These are phyloP conservation scores for Epizoanthus ramosus DNA, from an alignment of 92 coral and sea anemone genomes.

Conservation along the genomic window DNA sequence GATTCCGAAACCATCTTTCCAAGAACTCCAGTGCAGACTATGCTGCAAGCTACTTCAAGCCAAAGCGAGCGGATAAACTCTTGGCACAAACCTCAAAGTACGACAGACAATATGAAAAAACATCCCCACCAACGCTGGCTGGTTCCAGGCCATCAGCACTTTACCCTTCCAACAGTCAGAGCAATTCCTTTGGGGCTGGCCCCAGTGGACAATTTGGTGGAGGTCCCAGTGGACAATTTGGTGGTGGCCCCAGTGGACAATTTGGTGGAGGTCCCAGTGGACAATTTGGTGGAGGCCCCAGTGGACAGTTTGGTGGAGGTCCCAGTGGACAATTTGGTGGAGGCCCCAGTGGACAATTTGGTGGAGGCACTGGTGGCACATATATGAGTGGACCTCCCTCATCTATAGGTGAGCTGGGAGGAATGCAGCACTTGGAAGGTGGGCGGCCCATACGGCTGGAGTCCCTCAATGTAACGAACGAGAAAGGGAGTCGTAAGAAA, in stretches of 20 bases:
- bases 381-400: conserved; percentile 13
- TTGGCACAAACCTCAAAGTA: conserved; percentile 72
- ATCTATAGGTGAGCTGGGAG: conserved; percentile 25
- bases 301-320: conserved; percentile 2
- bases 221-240: conserved; percentile 19
- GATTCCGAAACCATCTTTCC: conserved; percentile 78
- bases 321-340: conserved; percentile 17
- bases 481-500: conserved; percentile 79
- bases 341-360: conserved; percentile 20
- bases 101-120: conserved; percentile 65
- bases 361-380: conserved; percentile 8
- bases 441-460: conserved; percentile 88
- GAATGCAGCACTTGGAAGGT: conserved; percentile 35
- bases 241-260: conserved; percentile 9
- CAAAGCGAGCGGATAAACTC: conserved; percentile 89
- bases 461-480: conserved; percentile 76
- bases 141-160: conserved; percentile 45
- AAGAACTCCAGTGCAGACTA: conserved; percentile 72
- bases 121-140: conserved; percentile 57
- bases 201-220: conserved; percentile 26
- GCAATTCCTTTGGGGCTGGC: conserved; percentile 15
- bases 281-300: conserved; percentile 17
- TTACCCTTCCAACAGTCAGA: conserved; percentile 23
- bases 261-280: conserved; percentile 29
- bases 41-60: conserved; percentile 87